Percentiles rank a stretch among this genome's conserved stretches.
Evolutionary conservation across 2,113 vertebrate species (phyloP).

Genomic region (Caranx melampygus): DNA sequence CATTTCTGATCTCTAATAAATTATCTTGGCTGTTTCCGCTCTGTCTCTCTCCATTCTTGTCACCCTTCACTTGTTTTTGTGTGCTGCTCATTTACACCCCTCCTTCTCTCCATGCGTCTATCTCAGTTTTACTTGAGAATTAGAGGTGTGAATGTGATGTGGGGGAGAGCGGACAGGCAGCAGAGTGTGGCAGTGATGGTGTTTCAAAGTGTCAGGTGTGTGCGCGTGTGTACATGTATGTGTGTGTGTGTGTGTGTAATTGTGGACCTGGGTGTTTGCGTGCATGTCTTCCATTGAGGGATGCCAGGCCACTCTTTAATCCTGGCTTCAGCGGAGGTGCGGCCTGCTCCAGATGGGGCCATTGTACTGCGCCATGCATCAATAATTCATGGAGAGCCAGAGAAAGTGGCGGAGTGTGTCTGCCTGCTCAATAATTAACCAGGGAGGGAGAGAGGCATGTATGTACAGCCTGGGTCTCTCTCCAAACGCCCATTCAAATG

Average conservation of each 20-base stretch:
- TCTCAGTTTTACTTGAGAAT: conserved; percentile 33
- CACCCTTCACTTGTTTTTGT: conserved; percentile 15
- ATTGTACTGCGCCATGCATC: conserved; percentile 81
- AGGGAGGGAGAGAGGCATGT: conserved; percentile 75
- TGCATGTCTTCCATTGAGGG: conserved; percentile 53
- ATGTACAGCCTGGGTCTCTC: conserved; percentile 77
- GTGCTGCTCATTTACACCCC: conserved; percentile 48
- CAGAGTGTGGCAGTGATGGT: conserved; percentile 21
- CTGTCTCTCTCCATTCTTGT: not conserved
- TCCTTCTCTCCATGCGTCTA: conserved; percentile 12
- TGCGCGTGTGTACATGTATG: not conserved
- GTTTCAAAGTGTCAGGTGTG: conserved; percentile 8
- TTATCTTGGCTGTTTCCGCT: conserved; percentile 21
- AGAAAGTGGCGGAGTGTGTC: conserved; percentile 81
- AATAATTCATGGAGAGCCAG: conserved; percentile 83
- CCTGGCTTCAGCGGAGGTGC: conserved; percentile 72
- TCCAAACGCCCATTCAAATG: conserved; percentile 75
- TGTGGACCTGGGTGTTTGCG: conserved; percentile 5
- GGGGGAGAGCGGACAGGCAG: conserved; percentile 15
- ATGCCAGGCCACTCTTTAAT: conserved; percentile 72
- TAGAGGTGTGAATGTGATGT: conserved; percentile 56
- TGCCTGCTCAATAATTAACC: conserved; percentile 85
- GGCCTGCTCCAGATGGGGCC: conserved; percentile 81
- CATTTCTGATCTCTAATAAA: conserved; percentile 54
- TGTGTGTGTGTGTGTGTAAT: not conserved